phyloP scores from a whole-genome alignment of 2,113 vertebrate species.

The Cephalophus harveyi region DNA sequence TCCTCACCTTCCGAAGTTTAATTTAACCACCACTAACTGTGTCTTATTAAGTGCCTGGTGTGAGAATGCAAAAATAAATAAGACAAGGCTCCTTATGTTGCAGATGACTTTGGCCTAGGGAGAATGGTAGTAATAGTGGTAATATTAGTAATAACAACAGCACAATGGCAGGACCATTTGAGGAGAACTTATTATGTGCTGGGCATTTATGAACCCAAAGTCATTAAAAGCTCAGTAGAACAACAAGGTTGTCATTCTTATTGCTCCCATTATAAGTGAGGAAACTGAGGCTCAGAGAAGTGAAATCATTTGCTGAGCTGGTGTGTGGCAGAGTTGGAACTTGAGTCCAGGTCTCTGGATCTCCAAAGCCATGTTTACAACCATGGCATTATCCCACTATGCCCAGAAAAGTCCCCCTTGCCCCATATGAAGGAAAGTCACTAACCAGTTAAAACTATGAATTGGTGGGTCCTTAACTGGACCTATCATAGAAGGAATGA shows the following conservation, averaged over 20 bases:
- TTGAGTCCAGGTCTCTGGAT: background rate
- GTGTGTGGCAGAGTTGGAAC: background rate
- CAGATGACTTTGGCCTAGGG: background rate
- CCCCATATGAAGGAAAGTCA: background rate
- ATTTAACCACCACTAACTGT: background rate
- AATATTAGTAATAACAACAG: background rate
- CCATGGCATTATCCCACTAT: background rate
- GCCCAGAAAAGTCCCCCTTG: background rate
- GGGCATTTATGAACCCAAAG: background rate
- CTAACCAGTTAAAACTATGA: background rate
- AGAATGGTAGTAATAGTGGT: background rate
- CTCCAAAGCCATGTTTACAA: background rate
- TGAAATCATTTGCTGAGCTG: background rate
- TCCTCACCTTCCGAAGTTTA: background rate
- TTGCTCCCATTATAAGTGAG: background rate
- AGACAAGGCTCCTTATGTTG: background rate
- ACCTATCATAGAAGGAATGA: background rate
- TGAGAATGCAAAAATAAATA: background rate
- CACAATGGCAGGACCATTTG: background rate
- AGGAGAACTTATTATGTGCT: background rate
- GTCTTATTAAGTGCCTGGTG: background rate
- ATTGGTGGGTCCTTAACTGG: background rate
- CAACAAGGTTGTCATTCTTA: background rate
- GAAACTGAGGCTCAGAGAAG: too few species aligned
- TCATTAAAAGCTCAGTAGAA: background rate